These are phyloP conservation scores for Syngnathus acus DNA, from an alignment of 2,797 vertebrate genomes.

Conservation along the genomic window DNA sequence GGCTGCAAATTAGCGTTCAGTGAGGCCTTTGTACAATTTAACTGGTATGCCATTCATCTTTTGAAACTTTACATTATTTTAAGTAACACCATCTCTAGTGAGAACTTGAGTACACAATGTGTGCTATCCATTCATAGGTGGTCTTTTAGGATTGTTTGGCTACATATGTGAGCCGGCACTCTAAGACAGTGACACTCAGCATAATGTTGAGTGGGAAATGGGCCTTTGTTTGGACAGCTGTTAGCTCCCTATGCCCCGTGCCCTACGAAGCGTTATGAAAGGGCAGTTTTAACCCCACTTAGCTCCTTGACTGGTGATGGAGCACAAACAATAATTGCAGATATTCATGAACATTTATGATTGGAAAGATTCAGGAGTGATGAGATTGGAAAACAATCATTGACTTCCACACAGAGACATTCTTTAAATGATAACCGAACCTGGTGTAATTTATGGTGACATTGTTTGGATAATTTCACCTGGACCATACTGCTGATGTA, in stretches of 20 bases:
- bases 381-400: slow-evolving; percentile 3
- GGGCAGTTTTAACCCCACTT: slow-evolving; percentile 64
- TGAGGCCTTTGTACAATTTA: not conserved
- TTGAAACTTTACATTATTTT: not conserved
- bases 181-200: slow-evolving; percentile 39
- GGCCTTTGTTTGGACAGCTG: slow-evolving; percentile 77
- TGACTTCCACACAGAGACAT: not conserved
- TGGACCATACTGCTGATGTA: slow-evolving; percentile 4
- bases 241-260: slow-evolving; percentile 42
- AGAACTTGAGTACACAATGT: not conserved
- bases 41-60: not conserved
- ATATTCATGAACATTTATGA: slow-evolving; percentile 34
- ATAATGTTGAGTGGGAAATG: slow-evolving; percentile 61
- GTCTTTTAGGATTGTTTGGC: slow-evolving; percentile 20
- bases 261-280: slow-evolving; percentile 43
- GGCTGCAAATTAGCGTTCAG: slow-evolving; percentile 8
- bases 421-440: not conserved
- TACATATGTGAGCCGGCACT: slow-evolving; percentile 4
- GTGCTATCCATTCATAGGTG: slow-evolving; percentile 13
- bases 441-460: slow-evolving; percentile 9
- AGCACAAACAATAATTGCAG: slow-evolving; percentile 39
- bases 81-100: not conserved
- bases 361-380: slow-evolving; percentile 22
- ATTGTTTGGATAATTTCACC: slow-evolving; percentile 11
- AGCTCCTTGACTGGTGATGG: slow-evolving; percentile 49